A percentile compares a stretch with the other conserved stretches of the same genome.
Evolutionary conservation across 2,888 invertebrate genomes (phyloP).

Genomic region (Tribolium freemani): DNA sequence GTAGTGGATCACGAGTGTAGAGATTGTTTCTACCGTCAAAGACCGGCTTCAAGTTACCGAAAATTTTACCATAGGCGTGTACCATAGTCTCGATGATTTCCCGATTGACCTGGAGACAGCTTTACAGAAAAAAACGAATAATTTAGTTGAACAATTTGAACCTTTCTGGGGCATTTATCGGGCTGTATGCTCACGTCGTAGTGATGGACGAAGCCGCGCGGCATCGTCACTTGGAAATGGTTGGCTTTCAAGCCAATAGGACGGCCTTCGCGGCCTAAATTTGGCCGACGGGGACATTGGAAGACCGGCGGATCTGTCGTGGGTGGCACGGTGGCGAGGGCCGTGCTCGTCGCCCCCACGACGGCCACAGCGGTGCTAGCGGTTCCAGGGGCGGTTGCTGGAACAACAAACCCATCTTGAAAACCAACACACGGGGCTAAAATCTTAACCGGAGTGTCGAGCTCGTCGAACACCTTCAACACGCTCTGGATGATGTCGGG

Average conservation of each 20-base stretch:
- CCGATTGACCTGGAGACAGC: constrained; percentile 76
- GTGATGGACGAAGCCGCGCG: constrained; percentile 98
- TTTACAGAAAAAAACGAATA: constrained; percentile 70
- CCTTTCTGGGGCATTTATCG: constrained; percentile 98
- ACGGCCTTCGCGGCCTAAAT: constrained; percentile 96
- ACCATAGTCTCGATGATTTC: constrained; percentile 99
- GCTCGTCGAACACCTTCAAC: neutral
- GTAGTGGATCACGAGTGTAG: constrained; percentile 97
- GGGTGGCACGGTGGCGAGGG: constrained; percentile 71
- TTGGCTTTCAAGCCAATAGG: constrained; percentile 97
- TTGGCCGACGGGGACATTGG: constrained; percentile 95
- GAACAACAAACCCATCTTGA: constrained; percentile 1
- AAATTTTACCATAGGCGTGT: constrained; percentile 96
- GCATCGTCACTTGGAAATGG: constrained; percentile 99
- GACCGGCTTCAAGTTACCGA: constrained; percentile 96
- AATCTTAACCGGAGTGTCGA: neutral
- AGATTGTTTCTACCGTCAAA: constrained; percentile 99
- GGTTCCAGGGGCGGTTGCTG: constrained; percentile 59
- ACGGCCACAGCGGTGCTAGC: constrained; percentile 60
- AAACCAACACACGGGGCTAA: neutral
- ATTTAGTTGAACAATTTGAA: neutral
- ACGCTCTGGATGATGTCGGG: constrained; percentile 1
- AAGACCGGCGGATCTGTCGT: constrained; percentile 90
- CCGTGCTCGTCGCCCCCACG: constrained; percentile 74
- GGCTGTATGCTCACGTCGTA: constrained; percentile 99